These are phyloP conservation scores for Catajapyx aquilonaris DNA, from an alignment of 1,140 invertebrate genomes.

Conservation along the genomic window DNA sequence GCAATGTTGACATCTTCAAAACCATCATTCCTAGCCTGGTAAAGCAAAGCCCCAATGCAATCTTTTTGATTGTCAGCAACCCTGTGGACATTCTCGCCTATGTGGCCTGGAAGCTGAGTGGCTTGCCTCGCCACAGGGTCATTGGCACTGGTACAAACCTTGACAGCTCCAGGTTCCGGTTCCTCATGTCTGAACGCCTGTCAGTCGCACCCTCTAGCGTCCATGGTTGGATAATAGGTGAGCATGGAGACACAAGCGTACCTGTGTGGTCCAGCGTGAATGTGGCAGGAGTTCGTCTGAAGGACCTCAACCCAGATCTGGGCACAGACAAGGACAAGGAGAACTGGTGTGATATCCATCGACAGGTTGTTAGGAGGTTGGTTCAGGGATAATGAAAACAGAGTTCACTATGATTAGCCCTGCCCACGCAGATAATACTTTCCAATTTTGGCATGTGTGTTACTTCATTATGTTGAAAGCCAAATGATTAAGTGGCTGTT, in stretches of 20 bases:
- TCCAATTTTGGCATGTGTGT: no score
- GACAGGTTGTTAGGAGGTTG: constrained; percentile 47
- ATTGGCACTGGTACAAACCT: constrained; percentile 81
- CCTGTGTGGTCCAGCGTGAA: constrained; percentile 86
- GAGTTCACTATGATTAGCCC: no score
- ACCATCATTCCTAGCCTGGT: constrained; percentile 58
- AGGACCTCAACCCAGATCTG: constrained; percentile 48
- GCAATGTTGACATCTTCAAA: constrained; percentile 77
- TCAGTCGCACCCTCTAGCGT: constrained; percentile 56
- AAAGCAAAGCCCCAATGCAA: constrained; percentile 64
- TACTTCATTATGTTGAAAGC: no score
- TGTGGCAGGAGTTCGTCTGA: constrained; percentile 62
- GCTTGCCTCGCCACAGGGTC: constrained; percentile 61
- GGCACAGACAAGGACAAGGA: constrained; percentile 50
- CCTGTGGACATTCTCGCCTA: constrained; percentile 80
- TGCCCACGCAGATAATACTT: no score
- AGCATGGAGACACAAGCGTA: constrained; percentile 66
- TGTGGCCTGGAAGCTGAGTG: constrained; percentile 81
- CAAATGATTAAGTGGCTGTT: no score
- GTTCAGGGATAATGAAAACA: constrained; percentile 7
- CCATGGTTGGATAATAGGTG: constrained; percentile 76
- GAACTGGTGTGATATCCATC: constrained; percentile 53
- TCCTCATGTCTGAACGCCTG: constrained; percentile 59
- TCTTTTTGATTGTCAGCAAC: constrained; percentile 75
- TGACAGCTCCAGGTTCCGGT: constrained; percentile 75